These are phyloP conservation scores for Coilia nasus DNA, from an alignment of 2,797 vertebrate species.

Conservation along the genomic window DNA sequence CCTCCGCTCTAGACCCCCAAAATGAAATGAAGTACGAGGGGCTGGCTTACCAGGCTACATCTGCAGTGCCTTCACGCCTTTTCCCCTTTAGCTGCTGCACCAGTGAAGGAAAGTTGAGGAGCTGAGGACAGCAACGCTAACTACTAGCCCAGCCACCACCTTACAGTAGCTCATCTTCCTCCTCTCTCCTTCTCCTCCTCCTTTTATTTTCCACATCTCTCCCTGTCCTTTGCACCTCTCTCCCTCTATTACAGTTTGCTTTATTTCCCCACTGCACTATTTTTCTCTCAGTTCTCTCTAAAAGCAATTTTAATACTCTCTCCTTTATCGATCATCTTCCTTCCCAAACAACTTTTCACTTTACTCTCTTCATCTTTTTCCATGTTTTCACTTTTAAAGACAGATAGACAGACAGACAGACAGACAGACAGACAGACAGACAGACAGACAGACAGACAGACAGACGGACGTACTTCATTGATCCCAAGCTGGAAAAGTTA, in stretches of 20 bases:
- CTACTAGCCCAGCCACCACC: neutral
- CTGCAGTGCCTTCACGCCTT: neutral
- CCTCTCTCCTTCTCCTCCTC: too few species aligned
- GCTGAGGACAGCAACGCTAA: neutral
- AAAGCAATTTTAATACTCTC: neutral
- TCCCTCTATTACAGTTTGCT: neutral
- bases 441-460: too few species aligned
- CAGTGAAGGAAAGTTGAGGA: neutral
- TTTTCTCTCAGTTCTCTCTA: neutral
- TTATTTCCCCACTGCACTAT: neutral
- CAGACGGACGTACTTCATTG: too few species aligned
- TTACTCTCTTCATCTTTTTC: neutral
- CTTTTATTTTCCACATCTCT: too few species aligned
- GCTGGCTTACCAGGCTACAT: too few species aligned
- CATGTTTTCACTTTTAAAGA: neutral
- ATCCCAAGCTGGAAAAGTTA: too few species aligned
- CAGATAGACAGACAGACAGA: too few species aligned
- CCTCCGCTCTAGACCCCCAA: too few species aligned
- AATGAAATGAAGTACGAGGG: too few species aligned
- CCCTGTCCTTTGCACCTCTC: neutral
- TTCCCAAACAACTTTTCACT: neutral
- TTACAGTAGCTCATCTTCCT: neutral
- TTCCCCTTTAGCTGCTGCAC: neutral
- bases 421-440: too few species aligned
- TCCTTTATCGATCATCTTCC: neutral